Percentiles rank a stretch among this genome's conserved stretches.
Evolutionary conservation across 2,113 vertebrate genomes (phyloP).

Genomic region (Sphyrna mokarran): DNA sequence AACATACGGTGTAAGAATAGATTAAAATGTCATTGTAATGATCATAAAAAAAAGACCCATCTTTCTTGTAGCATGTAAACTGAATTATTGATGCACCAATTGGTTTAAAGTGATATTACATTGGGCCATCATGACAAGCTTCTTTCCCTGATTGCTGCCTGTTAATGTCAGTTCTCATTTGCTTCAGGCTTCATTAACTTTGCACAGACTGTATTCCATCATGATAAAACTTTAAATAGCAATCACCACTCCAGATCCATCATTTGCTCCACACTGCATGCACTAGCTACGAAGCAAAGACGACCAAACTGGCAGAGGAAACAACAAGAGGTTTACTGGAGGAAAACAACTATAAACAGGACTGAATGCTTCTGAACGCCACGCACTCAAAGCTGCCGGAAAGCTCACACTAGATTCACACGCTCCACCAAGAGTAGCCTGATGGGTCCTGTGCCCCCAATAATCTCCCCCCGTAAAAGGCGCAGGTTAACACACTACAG

Average conservation of each 20-base stretch:
- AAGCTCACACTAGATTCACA: no score
- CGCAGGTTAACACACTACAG: neutral
- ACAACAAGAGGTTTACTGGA: no score
- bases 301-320: no score
- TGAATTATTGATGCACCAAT: neutral
- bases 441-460: no score
- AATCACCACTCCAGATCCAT: neutral
- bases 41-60: no score
- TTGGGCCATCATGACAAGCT: neutral
- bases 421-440: no score
- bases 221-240: neutral
- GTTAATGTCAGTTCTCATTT: neutral
- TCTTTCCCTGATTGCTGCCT: neutral
- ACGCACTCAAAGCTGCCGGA: no score
- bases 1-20: neutral
- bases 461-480: no score
- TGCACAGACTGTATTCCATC: neutral
- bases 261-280: neutral
- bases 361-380: no score
- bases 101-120: neutral
- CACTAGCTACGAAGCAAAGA: no score
- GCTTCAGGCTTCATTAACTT: neutral
- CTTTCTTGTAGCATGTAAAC: neutral
- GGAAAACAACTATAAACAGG: no score
- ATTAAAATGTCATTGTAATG: neutral